These are phyloP conservation scores for Holacanthella duospinosa DNA, from an alignment of 2,888 invertebrate species.

Conservation along the genomic window DNA sequence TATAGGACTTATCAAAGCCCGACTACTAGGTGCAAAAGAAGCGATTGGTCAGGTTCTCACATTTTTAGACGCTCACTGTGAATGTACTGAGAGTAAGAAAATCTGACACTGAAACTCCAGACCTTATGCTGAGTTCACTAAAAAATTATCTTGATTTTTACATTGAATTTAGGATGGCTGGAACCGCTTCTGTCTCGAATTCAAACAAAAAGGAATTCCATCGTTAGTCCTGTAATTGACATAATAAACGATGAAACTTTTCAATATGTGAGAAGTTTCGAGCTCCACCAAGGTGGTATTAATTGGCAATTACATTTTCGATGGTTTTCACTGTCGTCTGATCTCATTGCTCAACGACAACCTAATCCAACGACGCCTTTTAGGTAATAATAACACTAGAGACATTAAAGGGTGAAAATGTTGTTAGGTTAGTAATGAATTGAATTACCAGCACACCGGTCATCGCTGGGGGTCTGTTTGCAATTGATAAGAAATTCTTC, in stretches of 20 bases:
- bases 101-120: too few species aligned
- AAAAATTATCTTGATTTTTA: background rate
- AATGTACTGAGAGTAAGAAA: conserved; percentile 64
- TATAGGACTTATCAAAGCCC: conserved; percentile 69
- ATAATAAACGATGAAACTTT: conserved; percentile 93
- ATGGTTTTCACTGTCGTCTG: conserved; percentile 34
- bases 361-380: conserved; percentile 43
- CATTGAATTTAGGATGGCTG: conserved; percentile 54
- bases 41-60: conserved; percentile 68
- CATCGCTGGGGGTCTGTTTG: conserved; percentile 91
- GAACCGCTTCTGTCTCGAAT: conserved; percentile 61
- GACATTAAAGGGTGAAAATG: background rate
- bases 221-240: conserved; percentile 77
- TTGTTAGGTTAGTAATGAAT: background rate
- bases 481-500: conserved; percentile 76
- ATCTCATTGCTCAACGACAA: conserved; percentile 27
- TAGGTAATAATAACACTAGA: conserved; percentile 45
- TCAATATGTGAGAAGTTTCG: conserved; percentile 86
- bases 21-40: conserved; percentile 62
- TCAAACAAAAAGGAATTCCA: conserved; percentile 52
- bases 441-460: conserved; percentile 57
- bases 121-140: background rate
- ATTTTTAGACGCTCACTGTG: conserved; percentile 89
- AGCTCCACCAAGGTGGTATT: conserved; percentile 95
- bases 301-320: conserved; percentile 91